These are phyloP conservation scores for Hermaeophaga mercurialis DNA, from an alignment of 2,888 invertebrate species.

Conservation along the genomic window DNA sequence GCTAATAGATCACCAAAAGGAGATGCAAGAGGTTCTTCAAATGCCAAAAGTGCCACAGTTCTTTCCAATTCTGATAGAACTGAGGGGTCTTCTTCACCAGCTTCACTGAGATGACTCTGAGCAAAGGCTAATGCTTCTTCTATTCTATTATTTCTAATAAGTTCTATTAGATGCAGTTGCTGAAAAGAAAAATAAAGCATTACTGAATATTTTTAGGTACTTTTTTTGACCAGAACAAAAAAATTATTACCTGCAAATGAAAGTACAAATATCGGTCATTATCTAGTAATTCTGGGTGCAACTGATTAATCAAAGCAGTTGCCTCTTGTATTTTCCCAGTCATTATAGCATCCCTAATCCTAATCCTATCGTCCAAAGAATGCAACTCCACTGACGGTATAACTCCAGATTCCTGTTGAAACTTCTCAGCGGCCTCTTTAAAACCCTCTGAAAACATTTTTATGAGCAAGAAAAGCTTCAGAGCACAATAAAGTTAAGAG, in stretches of 20 bases:
- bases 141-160: slow-evolving; percentile 82
- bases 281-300: slow-evolving; percentile 93
- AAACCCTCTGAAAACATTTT: slow-evolving; percentile 72
- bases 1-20: slow-evolving; percentile 95
- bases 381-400: slow-evolving; percentile 78
- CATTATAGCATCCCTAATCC: slow-evolving; percentile 93
- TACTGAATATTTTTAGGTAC: too few species aligned
- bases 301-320: slow-evolving; percentile 88
- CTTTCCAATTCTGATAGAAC: slow-evolving; percentile 84
- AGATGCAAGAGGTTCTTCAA: slow-evolving; percentile 93
- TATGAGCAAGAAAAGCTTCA: not conserved
- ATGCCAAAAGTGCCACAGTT: slow-evolving; percentile 92
- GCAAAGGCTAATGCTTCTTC: slow-evolving; percentile 91
- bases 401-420: slow-evolving; percentile 91
- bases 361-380: slow-evolving; percentile 87
- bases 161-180: slow-evolving; percentile 88
- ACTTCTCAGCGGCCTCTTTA: slow-evolving; percentile 96
- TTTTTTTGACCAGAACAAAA: not conserved
- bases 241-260: slow-evolving; percentile 76
- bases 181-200: slow-evolving; percentile 50
- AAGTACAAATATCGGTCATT: slow-evolving; percentile 95
- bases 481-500: not conserved
- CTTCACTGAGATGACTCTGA: slow-evolving; percentile 86
- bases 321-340: slow-evolving; percentile 92
- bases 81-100: slow-evolving; percentile 80